phyloP scores from a whole-genome alignment of 2,113 vertebrate genomes.

The Hippopotamus amphibius region DNA sequence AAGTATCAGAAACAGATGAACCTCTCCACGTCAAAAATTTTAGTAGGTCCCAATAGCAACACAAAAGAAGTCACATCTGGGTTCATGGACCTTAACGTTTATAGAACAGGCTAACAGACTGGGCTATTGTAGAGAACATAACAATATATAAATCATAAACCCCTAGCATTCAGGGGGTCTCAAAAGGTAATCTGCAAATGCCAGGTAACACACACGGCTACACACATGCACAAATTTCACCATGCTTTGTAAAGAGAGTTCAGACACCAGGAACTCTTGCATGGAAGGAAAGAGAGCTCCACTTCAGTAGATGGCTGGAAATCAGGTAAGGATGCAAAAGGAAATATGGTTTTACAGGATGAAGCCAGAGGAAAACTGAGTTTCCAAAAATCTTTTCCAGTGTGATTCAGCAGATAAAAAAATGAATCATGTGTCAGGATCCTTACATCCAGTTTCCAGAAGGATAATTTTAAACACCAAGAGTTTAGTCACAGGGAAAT shows the following conservation, averaged over 20 bases:
- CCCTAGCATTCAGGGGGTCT: not conserved
- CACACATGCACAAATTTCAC: fast-evolving
- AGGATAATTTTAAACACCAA: not conserved
- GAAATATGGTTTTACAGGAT: not conserved
- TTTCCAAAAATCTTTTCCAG: not conserved
- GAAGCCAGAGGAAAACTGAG: not conserved
- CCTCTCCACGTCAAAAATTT: not conserved
- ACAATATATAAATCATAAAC: not conserved
- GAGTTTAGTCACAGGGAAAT: not conserved
- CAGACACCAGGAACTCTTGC: not conserved
- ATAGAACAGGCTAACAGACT: not conserved
- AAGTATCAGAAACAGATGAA: not conserved
- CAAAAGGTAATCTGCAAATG: not conserved
- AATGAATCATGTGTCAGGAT: not conserved
- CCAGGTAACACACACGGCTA: not conserved
- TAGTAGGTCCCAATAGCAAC: not conserved
- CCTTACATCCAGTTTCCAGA: not conserved
- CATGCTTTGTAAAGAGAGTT: not conserved
- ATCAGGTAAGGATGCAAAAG: not conserved
- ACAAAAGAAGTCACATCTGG: not conserved
- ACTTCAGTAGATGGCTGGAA: not conserved
- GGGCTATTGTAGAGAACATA: not conserved
- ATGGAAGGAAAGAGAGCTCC: not conserved
- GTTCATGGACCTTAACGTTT: not conserved
- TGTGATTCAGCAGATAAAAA: not conserved